These are phyloP conservation scores for Coelopa frigida DNA, from an alignment of 1,140 invertebrate species.

Conservation along the genomic window DNA sequence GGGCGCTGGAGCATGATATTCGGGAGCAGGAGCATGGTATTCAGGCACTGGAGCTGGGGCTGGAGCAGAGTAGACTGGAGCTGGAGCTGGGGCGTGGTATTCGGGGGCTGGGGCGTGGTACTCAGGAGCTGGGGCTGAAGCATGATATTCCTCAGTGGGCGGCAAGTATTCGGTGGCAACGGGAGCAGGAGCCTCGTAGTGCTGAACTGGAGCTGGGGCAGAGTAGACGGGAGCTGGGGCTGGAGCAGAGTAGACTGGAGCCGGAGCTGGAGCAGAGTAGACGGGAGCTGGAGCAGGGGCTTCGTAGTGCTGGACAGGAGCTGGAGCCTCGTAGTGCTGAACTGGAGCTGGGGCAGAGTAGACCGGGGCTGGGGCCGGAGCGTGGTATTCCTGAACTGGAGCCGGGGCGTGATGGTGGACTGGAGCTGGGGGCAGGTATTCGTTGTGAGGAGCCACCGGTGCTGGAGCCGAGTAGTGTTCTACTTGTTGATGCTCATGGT, in stretches of 20 bases:
- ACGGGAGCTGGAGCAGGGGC: neutral
- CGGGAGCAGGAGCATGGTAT: too few relatives aligned
- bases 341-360: slow-evolving; percentile 19
- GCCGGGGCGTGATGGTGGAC: neutral
- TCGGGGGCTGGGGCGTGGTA: neutral
- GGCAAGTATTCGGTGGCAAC: slow-evolving; percentile 1
- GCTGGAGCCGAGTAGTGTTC: slow-evolving; percentile 1
- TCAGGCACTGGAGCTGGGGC: too few relatives aligned
- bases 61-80: too few relatives aligned
- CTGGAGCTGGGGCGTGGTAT: too few relatives aligned
- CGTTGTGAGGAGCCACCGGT: neutral
- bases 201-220: neutral
- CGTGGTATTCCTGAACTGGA: neutral
- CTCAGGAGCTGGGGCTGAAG: neutral
- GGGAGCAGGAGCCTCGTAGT: neutral
- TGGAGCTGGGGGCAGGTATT: slow-evolving; percentile 3
- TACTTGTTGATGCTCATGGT: slow-evolving; percentile 15
- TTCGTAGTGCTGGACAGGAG: neutral
- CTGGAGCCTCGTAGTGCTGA: slow-evolving; percentile 17
- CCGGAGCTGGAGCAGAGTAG: neutral
- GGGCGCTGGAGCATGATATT: too few relatives aligned
- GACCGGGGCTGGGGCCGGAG: neutral
- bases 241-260: neutral
- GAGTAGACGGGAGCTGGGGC: slow-evolving; percentile 3
- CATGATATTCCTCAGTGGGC: neutral